phyloP scores from a whole-genome alignment of 64 coral and sea anemone species.

The Exaiptasia diaphana region DNA sequence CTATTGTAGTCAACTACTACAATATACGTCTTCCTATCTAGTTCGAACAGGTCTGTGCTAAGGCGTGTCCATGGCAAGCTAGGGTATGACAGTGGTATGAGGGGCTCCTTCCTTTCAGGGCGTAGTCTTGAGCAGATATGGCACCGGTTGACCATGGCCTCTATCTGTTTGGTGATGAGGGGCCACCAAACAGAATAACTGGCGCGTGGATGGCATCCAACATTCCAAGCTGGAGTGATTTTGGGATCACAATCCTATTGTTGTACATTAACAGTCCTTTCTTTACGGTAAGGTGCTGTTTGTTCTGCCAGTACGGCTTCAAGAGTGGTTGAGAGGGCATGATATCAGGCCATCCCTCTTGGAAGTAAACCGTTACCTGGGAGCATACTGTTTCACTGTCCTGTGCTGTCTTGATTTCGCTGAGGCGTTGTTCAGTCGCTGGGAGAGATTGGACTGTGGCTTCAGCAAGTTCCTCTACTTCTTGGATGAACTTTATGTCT shows the following conservation, averaged over 20 bases:
- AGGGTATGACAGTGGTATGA: neutral
- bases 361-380: slow-evolving; percentile 14
- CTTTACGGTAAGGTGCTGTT: slow-evolving; percentile 29
- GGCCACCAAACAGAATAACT: slow-evolving; percentile 31
- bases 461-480: slow-evolving; percentile 1
- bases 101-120: too few relatives aligned
- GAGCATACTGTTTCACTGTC: slow-evolving; percentile 10
- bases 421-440: slow-evolving; percentile 7
- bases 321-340: slow-evolving; percentile 29
- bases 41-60: slow-evolving; percentile 31
- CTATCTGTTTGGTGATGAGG: neutral
- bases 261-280: slow-evolving; percentile 40
- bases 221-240: slow-evolving; percentile 8
- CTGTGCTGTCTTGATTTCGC: slow-evolving; percentile 29
- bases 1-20: slow-evolving; percentile 29
- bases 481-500: neutral
- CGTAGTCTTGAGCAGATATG: slow-evolving; percentile 32
- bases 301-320: slow-evolving; percentile 30
- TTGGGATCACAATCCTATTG: slow-evolving; percentile 50
- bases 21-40: slow-evolving; percentile 13
- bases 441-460: neutral
- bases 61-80: neutral
- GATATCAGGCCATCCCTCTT: slow-evolving; percentile 28
- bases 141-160: slow-evolving; percentile 16
- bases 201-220: slow-evolving; percentile 41